Evolutionary conservation across 2,797 vertebrate species (phyloP).

Genomic region (Catamblyrhynchus diadema): DNA sequence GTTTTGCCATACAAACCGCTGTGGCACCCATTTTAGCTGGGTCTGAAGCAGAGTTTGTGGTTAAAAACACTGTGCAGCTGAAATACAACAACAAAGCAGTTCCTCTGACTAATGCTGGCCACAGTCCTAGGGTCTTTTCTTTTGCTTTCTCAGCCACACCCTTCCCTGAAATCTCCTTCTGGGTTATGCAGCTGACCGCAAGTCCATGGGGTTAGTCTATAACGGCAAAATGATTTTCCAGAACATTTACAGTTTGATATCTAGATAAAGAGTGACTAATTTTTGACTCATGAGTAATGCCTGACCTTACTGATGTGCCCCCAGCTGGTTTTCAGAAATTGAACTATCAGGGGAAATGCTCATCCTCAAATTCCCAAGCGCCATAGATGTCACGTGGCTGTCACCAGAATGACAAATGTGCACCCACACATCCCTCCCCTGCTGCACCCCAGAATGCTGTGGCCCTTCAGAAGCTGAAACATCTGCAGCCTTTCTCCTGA

Average conservation of each 20-base stretch:
- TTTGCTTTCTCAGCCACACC: constrained; percentile 41
- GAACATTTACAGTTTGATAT: not conserved
- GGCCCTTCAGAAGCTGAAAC: not conserved
- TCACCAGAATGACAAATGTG: not conserved
- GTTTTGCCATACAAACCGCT: not conserved
- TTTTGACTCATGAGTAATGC: constrained; percentile 7
- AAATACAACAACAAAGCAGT: constrained; percentile 16
- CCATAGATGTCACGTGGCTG: rapidly evolving
- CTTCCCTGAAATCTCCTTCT: constrained; percentile 29
- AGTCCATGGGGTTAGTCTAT: not conserved
- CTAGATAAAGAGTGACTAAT: constrained; percentile 1
- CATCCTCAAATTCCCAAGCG: not conserved
- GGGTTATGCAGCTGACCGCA: not conserved
- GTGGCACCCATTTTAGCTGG: not conserved
- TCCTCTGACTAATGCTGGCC: constrained; percentile 19
- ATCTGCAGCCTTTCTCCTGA: not conserved
- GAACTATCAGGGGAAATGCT: not conserved
- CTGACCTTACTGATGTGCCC: not conserved
- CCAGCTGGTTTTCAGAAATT: not conserved
- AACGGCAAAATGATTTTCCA: constrained; percentile 10
- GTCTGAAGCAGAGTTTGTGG: not conserved
- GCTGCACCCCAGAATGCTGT: rapidly evolving
- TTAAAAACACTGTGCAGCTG: not conserved
- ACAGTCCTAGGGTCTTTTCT: not conserved
- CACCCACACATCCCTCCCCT: not conserved